Evolutionary conservation across 1,140 invertebrate genomes (phyloP).

Genomic region (Aphelenchoides avenae): DNA sequence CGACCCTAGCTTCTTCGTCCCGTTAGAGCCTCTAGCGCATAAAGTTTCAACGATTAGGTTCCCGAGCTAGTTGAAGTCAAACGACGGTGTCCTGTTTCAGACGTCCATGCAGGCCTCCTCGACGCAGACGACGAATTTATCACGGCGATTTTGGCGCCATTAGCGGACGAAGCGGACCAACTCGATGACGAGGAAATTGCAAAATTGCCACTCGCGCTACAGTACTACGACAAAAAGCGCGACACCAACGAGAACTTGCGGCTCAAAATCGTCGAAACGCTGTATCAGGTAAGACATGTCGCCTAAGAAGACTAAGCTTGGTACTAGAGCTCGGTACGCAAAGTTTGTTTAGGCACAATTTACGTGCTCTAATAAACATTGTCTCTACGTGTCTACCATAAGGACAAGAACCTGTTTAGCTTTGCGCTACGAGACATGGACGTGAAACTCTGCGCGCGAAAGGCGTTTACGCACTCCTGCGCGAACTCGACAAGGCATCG

Average conservation of each 20-base stretch:
- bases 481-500: constrained; percentile 29
- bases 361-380: too few relatives aligned
- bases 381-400: not conserved
- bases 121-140: constrained; percentile 20
- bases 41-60: constrained; percentile 1
- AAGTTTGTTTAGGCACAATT: constrained; percentile 3
- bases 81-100: not conserved
- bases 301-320: not conserved
- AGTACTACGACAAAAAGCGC: constrained; percentile 25
- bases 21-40: too few relatives aligned
- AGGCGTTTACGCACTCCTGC: constrained; percentile 28
- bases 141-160: constrained; percentile 17
- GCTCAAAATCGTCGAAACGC: constrained; percentile 14
- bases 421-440: constrained; percentile 30
- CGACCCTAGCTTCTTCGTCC: constrained; percentile 6
- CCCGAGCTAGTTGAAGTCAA: not conserved
- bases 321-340: not conserved
- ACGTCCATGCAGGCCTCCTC: constrained; percentile 9
- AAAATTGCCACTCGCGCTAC: constrained; percentile 11
- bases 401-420: constrained; percentile 10
- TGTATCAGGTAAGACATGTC: constrained; percentile 27
- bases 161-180: constrained; percentile 11
- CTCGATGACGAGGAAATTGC: constrained; percentile 28
- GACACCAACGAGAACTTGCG: constrained; percentile 9
- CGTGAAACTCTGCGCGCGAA: constrained; percentile 19